Conservation (phyloP, 2,113 vertebrate species). For the Oreochromis spilurus region DNA sequence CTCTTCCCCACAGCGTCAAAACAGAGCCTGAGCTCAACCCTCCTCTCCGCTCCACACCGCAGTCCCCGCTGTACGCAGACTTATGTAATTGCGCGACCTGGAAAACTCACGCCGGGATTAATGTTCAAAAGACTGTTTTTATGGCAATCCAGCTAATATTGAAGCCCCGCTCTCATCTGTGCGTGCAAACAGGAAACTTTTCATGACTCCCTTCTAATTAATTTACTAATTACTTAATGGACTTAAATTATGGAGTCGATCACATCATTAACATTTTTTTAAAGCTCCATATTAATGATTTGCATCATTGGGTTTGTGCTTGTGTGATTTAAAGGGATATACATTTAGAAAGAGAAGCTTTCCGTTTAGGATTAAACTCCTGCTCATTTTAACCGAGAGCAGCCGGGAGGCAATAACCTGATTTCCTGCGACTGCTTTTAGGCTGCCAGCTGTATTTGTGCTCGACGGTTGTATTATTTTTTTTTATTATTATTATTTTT, state of each 20-base stretch:
- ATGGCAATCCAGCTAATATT: not conserved
- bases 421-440: not conserved
- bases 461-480: not conserved
- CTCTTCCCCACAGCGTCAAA: slow-evolving; percentile 6
- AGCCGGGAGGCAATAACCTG: not conserved
- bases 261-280: not conserved
- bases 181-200: not conserved
- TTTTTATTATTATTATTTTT: not conserved
- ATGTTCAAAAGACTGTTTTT: not conserved
- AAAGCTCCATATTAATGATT: not conserved
- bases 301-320: not conserved
- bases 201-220: not conserved
- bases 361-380: not conserved
- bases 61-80: slow-evolving; percentile 17
- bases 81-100: slow-evolving; percentile 42
- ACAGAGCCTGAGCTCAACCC: slow-evolving; percentile 6
- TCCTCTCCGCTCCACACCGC: slow-evolving; percentile 6
- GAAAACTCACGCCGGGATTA: not conserved
- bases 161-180: not conserved
- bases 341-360: not conserved
- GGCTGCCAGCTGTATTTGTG: not conserved
- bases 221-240: not conserved
- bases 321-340: not conserved
- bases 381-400: not conserved
- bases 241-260: not conserved